Evolutionary conservation across 35 echinoderm and acorn worm genomes (phyloP).

Genomic region (Apostichopus parvimensis): DNA sequence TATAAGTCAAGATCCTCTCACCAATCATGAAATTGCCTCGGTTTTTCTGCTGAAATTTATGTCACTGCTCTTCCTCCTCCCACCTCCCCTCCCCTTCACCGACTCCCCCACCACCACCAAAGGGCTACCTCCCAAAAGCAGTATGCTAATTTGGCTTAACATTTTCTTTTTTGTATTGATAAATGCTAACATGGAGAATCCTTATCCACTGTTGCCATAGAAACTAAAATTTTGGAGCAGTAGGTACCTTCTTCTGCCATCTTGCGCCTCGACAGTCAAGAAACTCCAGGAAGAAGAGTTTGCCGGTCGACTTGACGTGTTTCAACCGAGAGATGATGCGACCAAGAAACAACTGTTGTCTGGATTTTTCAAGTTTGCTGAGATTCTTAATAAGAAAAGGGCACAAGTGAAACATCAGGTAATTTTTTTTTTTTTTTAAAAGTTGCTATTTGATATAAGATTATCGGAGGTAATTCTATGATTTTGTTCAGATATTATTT

Average conservation of each 20-base stretch:
- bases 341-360: conserved; percentile 62
- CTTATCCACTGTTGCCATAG: conserved; percentile 43
- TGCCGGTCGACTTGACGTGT: conserved; percentile 62
- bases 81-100: too few species aligned
- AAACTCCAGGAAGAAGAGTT: conserved; percentile 70
- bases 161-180: not conserved
- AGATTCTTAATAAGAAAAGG: conserved; percentile 77
- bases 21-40: too few species aligned
- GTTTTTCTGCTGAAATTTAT: too few species aligned
- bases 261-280: conserved; percentile 63
- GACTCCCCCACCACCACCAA: too few species aligned
- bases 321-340: conserved; percentile 28
- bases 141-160: not conserved
- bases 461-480: too few species aligned
- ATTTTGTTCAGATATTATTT: too few species aligned
- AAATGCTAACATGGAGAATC: not conserved
- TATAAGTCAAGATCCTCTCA: too few species aligned
- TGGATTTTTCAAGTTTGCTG: conserved; percentile 84
- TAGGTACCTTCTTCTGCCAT: conserved; percentile 83
- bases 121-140: not conserved
- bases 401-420: conserved; percentile 29
- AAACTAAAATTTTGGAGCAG: conserved; percentile 96
- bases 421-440: not conserved
- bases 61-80: too few species aligned
- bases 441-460: too few species aligned